Evolutionary conservation across 2,113 vertebrate species (phyloP), one percentile per base, ranked within the genome.

Genomic region (Bungarus multicinctus): DNA sequence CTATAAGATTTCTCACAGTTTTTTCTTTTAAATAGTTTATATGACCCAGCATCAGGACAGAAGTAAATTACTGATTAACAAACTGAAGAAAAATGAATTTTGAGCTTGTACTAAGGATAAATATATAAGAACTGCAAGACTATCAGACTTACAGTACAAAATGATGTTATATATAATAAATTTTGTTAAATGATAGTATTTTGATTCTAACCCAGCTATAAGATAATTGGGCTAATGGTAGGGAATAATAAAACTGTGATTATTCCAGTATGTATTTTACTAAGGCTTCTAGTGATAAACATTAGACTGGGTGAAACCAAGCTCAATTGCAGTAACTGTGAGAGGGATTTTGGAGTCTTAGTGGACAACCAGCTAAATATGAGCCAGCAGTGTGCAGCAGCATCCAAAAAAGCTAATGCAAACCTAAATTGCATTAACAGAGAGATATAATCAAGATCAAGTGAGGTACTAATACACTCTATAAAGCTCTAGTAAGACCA

Each of bases 1-100:
- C 45, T 93, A 3, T 39, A 91, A 64, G 22, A 91, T 91, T 94
- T 95, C 92, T 90, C 94, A 94, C 81, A 89, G 69, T 43, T 6
- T 52, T 91, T 95, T 95, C 18, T 88, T 91, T 14, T 52, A 91
- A 89, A 18, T 1, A 89, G n/a, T 34, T 88, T 87, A 87, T n/a
- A 90, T n/a, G 47, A 94, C 1, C 90, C 25, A 95, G 45, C 4
- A 74, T 89, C 93, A 85, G 89, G 94, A 39, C 52, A 12, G 45
- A 91, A 89, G 50, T 92, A 0, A 92, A 87, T 81, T 81, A 25
- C 45, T 39, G 30, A 52, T 43, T 22, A 86, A 10, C 25, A 54
- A 60, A 53, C 39, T 57, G 22, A 85, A 9, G 47, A 53, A 27
- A 39, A 52, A 30, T 81, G 18, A 69, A 53, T 50, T 11, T 5